These are phyloP conservation scores for Drosophila subsilvestris DNA, from an alignment of 2,888 invertebrate genomes.

Conservation along the genomic window DNA sequence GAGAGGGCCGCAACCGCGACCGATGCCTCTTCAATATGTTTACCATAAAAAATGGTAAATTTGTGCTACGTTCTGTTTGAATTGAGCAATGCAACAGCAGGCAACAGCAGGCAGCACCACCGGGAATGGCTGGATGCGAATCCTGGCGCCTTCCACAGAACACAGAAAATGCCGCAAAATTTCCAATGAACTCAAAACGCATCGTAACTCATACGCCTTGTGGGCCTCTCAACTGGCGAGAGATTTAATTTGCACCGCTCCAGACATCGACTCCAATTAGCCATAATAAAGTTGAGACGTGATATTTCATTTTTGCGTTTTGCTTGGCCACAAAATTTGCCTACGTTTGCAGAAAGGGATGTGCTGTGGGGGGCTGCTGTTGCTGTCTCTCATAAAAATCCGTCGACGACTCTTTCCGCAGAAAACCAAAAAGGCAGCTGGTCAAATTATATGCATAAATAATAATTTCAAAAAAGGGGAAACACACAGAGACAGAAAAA, in stretches of 20 bases:
- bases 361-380: background rate
- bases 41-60: conserved; percentile 79
- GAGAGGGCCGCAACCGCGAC: conserved; percentile 7
- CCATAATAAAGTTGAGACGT: conserved; percentile 81
- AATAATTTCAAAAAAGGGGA: conserved; percentile 70
- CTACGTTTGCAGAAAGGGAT: conserved; percentile 48
- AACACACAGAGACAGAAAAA: conserved; percentile 14
- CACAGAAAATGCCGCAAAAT: conserved; percentile 31
- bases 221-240: conserved; percentile 40
- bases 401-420: conserved; percentile 51
- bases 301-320: conserved; percentile 73
- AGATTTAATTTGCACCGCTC: conserved; percentile 50
- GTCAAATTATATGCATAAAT: conserved; percentile 82
- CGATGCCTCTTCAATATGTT: conserved; percentile 47
- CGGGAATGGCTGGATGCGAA: no score
- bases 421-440: conserved; percentile 74
- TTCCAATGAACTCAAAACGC: conserved; percentile 63
- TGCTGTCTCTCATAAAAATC: conserved; percentile 59
- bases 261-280: conserved; percentile 70
- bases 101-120: background rate
- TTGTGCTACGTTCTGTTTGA: conserved; percentile 68
- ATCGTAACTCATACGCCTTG: conserved; percentile 78
- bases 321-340: conserved; percentile 69
- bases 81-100: conserved; percentile 46
- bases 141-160: conserved; percentile 39